Percentiles rank a stretch among this genome's conserved stretches.
Conservation (phyloP, 2,888 invertebrate species). For the Mythimna pallens region DNA sequence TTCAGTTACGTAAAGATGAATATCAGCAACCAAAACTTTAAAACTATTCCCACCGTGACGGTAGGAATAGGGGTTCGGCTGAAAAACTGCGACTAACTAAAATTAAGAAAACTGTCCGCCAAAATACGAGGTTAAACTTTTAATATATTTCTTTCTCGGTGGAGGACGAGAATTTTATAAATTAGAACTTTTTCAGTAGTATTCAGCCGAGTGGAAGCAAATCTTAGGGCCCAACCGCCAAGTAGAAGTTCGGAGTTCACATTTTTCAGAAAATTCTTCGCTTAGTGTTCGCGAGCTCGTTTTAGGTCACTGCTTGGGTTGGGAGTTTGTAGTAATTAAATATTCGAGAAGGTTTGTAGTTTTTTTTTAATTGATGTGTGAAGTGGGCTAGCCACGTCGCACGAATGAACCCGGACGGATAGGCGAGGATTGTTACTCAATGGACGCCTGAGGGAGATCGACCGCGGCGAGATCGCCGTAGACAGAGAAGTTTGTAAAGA, state of each 20-base stretch:
- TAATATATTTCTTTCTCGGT: constrained; percentile 36
- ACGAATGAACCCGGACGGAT: too few relatives aligned
- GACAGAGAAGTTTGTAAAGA: too few relatives aligned
- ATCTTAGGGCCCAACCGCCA: constrained; percentile 3
- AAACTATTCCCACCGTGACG: constrained; percentile 1
- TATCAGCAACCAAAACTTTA: background rate
- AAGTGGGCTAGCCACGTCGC: too few relatives aligned
- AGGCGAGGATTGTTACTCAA: too few relatives aligned
- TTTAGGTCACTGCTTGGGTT: constrained; percentile 41
- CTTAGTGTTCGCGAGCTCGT: constrained; percentile 2
- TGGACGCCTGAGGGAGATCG: too few relatives aligned
- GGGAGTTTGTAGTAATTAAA: constrained; percentile 7
- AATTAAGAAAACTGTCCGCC: constrained; percentile 28
- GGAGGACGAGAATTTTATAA: constrained; percentile 37
- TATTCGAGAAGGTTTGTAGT: background rate
- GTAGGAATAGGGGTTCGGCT: background rate
- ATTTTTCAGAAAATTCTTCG: constrained; percentile 32
- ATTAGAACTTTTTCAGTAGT: constrained; percentile 38
- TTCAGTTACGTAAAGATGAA: too few relatives aligned
- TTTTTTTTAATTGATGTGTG: too few relatives aligned
- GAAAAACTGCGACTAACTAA: constrained; percentile 18
- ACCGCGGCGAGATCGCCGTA: too few relatives aligned
- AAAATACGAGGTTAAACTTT: constrained; percentile 39
- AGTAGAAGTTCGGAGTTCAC: constrained; percentile 17
- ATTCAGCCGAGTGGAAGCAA: constrained; percentile 8